These are phyloP conservation scores for Muscina levida DNA, from an alignment of 2,888 invertebrate species.

Conservation along the genomic window DNA sequence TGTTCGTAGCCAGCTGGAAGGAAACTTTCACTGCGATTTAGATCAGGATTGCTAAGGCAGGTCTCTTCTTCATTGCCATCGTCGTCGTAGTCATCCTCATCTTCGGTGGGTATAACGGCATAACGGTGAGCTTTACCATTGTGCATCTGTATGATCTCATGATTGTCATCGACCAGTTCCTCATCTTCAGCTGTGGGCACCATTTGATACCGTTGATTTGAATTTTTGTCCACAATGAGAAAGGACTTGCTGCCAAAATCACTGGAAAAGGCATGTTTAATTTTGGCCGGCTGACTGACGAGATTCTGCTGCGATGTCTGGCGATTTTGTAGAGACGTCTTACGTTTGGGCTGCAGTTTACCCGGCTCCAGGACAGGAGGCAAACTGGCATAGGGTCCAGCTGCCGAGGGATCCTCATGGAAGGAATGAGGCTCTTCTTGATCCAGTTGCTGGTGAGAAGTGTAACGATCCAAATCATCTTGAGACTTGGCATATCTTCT, in stretches of 20 bases:
- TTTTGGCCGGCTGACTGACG: slow-evolving; percentile 66
- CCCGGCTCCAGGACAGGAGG: slow-evolving; percentile 72
- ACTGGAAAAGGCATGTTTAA: slow-evolving; percentile 79
- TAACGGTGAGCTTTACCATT: slow-evolving; percentile 81
- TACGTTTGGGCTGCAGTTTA: slow-evolving; percentile 64
- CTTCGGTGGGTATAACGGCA: slow-evolving; percentile 83
- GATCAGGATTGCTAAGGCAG: slow-evolving; percentile 79
- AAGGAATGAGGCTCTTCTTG: slow-evolving; percentile 74
- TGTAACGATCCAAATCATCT: slow-evolving; percentile 76
- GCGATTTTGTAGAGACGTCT: slow-evolving; percentile 43
- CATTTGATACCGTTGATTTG: slow-evolving; percentile 83
- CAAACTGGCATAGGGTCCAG: slow-evolving; percentile 74
- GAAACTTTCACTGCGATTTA: slow-evolving; percentile 78
- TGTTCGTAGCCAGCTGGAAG: slow-evolving; percentile 64
- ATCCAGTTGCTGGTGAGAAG: slow-evolving; percentile 68
- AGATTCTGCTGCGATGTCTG: slow-evolving; percentile 53
- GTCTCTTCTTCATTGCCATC: slow-evolving; percentile 77
- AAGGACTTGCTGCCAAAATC: slow-evolving; percentile 79
- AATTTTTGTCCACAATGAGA: slow-evolving; percentile 81
- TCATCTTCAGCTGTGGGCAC: slow-evolving; percentile 84
- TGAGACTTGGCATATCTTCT: slow-evolving; percentile 78
- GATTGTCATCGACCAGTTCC: slow-evolving; percentile 79
- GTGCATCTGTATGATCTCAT: slow-evolving; percentile 80
- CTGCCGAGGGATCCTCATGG: slow-evolving; percentile 73
- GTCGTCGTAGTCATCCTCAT: slow-evolving; percentile 76